Conservation (phyloP, 2,888 invertebrate genomes). For the Copidosoma aretas region DNA sequence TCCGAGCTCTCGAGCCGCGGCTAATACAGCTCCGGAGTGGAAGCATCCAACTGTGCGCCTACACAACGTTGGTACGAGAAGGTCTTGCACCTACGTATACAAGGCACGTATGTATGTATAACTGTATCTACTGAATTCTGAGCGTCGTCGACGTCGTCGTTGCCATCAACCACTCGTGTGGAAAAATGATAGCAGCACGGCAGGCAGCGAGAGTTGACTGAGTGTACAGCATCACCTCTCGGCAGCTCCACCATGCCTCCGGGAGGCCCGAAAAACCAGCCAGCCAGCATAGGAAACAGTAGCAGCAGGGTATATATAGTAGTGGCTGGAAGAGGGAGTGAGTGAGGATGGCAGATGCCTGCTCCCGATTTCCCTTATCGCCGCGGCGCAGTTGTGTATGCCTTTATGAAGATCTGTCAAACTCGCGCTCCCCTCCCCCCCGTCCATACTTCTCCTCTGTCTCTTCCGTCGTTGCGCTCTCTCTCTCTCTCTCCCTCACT, state of each 20-base stretch:
- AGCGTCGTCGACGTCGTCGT: conserved; percentile 4
- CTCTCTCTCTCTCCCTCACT: conserved; percentile 32
- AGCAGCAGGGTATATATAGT: conserved; percentile 37
- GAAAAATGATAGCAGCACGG: conserved; percentile 66
- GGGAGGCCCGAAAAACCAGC: conserved; percentile 16
- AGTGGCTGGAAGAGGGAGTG: conserved; percentile 22
- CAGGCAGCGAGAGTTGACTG: conserved; percentile 18
- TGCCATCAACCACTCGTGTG: conserved; percentile 60
- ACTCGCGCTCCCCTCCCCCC: conserved; percentile 46
- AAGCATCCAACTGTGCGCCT: neutral
- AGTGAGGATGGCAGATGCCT: conserved; percentile 59
- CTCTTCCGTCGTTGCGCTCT: conserved; percentile 33
- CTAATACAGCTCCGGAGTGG: neutral
- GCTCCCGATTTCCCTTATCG: conserved; percentile 61
- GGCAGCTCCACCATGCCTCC: conserved; percentile 14
- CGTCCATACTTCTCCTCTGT: conserved; percentile 17
- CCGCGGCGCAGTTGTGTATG: conserved; percentile 61
- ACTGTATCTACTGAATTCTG: conserved; percentile 7
- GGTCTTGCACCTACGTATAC: neutral
- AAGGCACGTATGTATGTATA: neutral
- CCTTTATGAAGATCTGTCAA: conserved; percentile 63
- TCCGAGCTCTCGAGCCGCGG: too few relatives aligned
- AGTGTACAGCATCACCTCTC: conserved; percentile 39
- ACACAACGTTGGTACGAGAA: neutral
- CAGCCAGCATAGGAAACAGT: conserved; percentile 1